Percentiles rank a stretch among this genome's conserved stretches.
These are phyloP conservation scores for Drosophila subsilvestris DNA, from an alignment of 2,888 invertebrate species.

Conservation along the genomic window DNA sequence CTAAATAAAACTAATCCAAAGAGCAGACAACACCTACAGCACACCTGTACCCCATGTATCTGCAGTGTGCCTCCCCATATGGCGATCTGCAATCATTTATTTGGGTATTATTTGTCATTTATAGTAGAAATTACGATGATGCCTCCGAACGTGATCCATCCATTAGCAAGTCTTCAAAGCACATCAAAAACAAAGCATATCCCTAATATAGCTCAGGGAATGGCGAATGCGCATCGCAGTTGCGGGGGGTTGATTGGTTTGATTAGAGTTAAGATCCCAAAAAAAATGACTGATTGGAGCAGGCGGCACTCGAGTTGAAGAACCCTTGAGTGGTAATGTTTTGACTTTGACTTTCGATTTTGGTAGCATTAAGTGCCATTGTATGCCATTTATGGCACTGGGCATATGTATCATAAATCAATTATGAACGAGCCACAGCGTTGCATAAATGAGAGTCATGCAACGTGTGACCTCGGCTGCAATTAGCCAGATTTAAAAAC, in stretches of 20 bases:
- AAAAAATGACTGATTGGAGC: conserved; percentile 23
- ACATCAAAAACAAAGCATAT: conserved; percentile 18
- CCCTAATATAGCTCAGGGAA: conserved; percentile 12
- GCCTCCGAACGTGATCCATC: conserved; percentile 10
- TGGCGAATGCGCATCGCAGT: conserved; percentile 15
- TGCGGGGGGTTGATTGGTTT: neutral
- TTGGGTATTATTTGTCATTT: no score
- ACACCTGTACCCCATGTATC: no score
- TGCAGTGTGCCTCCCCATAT: no score
- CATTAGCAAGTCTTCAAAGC: conserved; percentile 39
- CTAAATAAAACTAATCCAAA: neutral
- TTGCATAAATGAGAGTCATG: conserved; percentile 8
- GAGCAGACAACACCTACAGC: conserved; percentile 14
- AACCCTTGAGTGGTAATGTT: conserved; percentile 9
- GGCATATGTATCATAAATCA: conserved; percentile 28
- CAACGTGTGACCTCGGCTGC: conserved; percentile 42
- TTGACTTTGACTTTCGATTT: conserved; percentile 49
- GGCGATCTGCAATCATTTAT: no score
- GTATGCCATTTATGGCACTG: neutral
- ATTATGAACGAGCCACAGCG: conserved; percentile 27
- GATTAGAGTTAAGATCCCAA: conserved; percentile 21
- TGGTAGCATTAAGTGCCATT: conserved; percentile 16
- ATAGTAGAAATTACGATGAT: neutral
- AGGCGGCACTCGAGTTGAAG: conserved; percentile 26
- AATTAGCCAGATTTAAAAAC: conserved; percentile 28